Evolutionary conservation across 2,888 invertebrate species (phyloP).

Genomic region (Esperia sulphurella): DNA sequence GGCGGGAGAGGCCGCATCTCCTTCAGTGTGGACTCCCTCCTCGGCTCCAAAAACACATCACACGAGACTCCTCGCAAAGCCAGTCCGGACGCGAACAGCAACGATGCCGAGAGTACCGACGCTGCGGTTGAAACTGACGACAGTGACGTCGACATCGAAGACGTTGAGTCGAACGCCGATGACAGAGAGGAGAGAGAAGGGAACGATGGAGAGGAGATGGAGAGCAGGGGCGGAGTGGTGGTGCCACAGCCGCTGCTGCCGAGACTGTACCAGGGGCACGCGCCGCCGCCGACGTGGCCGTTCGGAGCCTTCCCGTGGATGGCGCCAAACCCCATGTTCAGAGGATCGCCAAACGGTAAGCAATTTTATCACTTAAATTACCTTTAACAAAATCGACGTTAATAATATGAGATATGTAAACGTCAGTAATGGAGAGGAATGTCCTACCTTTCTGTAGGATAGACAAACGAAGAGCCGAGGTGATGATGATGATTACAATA

Average conservation of each 20-base stretch:
- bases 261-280: conserved; percentile 76
- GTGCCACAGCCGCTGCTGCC: conserved; percentile 84
- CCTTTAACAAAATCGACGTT: too few relatives aligned
- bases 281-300: conserved; percentile 78
- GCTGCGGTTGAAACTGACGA: conserved; percentile 62
- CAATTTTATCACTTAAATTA: conserved; percentile 17
- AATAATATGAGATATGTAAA: too few relatives aligned
- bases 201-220: conserved; percentile 68
- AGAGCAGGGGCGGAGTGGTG: conserved; percentile 76
- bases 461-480: too few relatives aligned
- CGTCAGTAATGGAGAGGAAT: too few relatives aligned
- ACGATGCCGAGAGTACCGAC: conserved; percentile 62
- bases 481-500: too few relatives aligned
- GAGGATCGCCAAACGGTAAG: conserved; percentile 81
- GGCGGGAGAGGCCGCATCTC: conserved; percentile 83
- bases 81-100: conserved; percentile 49
- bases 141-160: conserved; percentile 74
- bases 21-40: conserved; percentile 85
- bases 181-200: conserved; percentile 60
- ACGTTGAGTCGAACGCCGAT: conserved; percentile 57
- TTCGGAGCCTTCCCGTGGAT: conserved; percentile 84
- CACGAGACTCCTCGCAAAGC: conserved; percentile 45
- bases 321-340: conserved; percentile 80
- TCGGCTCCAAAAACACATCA: conserved; percentile 54
- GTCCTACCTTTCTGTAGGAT: too few relatives aligned